Percentiles rank a stretch among this genome's conserved stretches.
Evolutionary conservation across 2,113 vertebrate species (phyloP).

Genomic region (Misgurnus mizolepis): DNA sequence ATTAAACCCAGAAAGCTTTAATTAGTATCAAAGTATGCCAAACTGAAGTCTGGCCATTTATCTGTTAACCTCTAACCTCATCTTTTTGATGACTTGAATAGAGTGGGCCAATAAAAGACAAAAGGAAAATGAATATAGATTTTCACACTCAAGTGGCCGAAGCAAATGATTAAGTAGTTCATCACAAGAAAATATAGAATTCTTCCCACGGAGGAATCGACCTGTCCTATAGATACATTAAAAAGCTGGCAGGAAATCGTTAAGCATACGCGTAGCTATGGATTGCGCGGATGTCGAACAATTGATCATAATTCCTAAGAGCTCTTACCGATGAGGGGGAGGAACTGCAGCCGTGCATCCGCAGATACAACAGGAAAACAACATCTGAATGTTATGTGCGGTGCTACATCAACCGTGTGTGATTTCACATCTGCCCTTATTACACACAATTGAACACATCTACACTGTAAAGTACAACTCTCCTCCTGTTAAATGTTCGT

Average conservation of each 20-base stretch:
- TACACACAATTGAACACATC: background rate
- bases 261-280: slow-evolving; percentile 68
- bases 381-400: background rate
- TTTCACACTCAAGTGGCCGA: slow-evolving; percentile 73
- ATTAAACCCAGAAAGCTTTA: slow-evolving; percentile 71
- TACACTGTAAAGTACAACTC: background rate
- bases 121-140: slow-evolving; percentile 76
- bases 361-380: background rate
- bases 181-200: slow-evolving; percentile 77
- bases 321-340: slow-evolving; percentile 35
- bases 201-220: slow-evolving; percentile 73
- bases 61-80: slow-evolving; percentile 45
- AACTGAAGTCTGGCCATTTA: slow-evolving; percentile 65
- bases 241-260: slow-evolving; percentile 77
- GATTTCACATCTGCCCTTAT: slow-evolving; percentile 19
- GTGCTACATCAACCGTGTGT: background rate
- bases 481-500: background rate
- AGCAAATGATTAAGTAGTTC: slow-evolving; percentile 76
- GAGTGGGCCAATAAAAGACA: slow-evolving; percentile 75
- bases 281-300: slow-evolving; percentile 61
- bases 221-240: slow-evolving; percentile 74
- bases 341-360: background rate
- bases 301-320: slow-evolving; percentile 68
- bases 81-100: slow-evolving; percentile 70
- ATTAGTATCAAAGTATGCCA: slow-evolving; percentile 66